Conservation (phyloP, 2,888 invertebrate species). For the Pogonocherus hispidulus region DNA sequence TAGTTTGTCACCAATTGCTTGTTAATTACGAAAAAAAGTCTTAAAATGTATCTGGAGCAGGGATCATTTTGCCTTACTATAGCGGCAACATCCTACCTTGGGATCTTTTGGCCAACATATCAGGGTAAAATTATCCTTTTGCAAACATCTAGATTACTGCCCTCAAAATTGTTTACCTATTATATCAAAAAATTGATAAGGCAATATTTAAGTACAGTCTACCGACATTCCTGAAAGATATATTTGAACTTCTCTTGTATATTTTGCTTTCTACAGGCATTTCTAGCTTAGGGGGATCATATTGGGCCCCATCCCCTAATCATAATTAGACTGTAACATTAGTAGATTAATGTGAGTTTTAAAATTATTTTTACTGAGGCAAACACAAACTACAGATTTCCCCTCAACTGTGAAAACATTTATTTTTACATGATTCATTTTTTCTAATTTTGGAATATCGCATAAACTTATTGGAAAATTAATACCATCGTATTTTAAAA, state of each 20-base stretch:
- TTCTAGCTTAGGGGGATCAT: background rate
- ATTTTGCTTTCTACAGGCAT: conserved; percentile 1
- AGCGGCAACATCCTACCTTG: background rate
- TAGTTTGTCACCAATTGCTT: background rate
- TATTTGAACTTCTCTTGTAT: background rate
- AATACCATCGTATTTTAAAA: background rate
- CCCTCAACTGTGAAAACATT: background rate
- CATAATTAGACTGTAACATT: background rate
- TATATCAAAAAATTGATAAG: background rate
- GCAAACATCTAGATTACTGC: conserved; percentile 3
- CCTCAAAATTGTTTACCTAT: background rate
- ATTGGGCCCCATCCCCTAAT: background rate
- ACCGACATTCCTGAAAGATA: background rate
- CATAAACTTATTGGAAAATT: conserved; percentile 2
- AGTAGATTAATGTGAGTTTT: background rate
- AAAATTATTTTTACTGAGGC: background rate
- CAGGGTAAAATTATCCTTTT: background rate
- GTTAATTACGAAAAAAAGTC: background rate
- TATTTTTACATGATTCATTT: background rate
- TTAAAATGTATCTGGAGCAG: background rate
- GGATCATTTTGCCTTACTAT: background rate
- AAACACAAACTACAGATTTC: background rate
- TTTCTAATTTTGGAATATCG: too few relatives aligned
- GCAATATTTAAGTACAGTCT: conserved; percentile 1
- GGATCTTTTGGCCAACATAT: background rate